phyloP scores from a whole-genome alignment of 53 echinoderm and acorn worm genomes.

The Crossaster papposus region DNA sequence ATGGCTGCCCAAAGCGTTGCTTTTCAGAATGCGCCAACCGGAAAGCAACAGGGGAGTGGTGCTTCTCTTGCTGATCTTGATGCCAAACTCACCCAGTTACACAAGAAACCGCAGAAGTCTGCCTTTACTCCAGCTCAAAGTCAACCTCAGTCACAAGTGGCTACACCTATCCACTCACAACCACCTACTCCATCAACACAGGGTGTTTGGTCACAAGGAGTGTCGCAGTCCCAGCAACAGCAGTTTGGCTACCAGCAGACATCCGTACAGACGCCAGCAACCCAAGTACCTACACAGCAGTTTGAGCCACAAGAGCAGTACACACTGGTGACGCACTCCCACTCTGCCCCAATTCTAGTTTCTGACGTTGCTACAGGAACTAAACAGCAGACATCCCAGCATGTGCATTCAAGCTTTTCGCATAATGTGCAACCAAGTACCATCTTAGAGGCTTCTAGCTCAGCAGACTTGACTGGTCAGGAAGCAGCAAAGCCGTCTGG shows the following conservation, averaged over 20 bases:
- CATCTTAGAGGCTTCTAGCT: conserved; percentile 8
- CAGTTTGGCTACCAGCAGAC: conserved; percentile 30
- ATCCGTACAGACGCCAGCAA: conserved; percentile 14
- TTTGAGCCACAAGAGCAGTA: conserved; percentile 42
- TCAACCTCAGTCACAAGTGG: conserved; percentile 46
- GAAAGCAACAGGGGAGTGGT: conserved; percentile 44
- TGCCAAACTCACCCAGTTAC: conserved; percentile 73
- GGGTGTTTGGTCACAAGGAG: conserved; percentile 9
- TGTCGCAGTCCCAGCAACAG: conserved; percentile 42
- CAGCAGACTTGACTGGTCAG: conserved; percentile 24
- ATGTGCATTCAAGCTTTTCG: conserved; percentile 37
- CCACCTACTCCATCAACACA: conserved; percentile 41
- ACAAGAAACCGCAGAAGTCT: conserved; percentile 72
- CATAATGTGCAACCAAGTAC: conserved; percentile 7
- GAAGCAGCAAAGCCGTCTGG: not conserved
- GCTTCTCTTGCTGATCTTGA: conserved; percentile 67
- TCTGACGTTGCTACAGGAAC: conserved; percentile 7
- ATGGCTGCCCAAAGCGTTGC: conserved; percentile 10
- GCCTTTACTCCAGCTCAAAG: conserved; percentile 59
- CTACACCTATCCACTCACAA: conserved; percentile 58
- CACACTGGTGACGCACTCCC: conserved; percentile 41
- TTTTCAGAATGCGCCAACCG: not conserved
- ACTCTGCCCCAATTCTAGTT: conserved; percentile 42
- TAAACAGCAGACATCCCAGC: conserved; percentile 19
- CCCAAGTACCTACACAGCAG: conserved; percentile 28